Evolutionary conservation across 1,140 invertebrate genomes (phyloP).

Genomic region (Drosophila navojoa): DNA sequence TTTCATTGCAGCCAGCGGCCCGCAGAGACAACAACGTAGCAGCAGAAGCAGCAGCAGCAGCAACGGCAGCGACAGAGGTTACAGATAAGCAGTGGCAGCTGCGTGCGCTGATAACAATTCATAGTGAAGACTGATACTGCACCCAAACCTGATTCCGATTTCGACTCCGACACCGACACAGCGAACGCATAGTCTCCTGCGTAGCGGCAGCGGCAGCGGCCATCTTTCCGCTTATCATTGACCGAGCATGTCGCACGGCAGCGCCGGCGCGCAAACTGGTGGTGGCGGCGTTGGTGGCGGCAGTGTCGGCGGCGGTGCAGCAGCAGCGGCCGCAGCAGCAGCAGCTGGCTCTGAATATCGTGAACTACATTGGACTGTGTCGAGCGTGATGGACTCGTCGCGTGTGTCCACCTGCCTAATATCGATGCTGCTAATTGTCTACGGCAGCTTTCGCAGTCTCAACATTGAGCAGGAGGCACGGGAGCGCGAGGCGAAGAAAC

Average conservation of each 20-base stretch:
- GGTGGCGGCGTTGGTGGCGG: slow-evolving; percentile 60
- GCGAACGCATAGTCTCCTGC: slow-evolving; percentile 16
- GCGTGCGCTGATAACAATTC: slow-evolving; percentile 22
- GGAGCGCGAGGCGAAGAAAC: slow-evolving; percentile 92
- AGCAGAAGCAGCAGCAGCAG: slow-evolving; percentile 23
- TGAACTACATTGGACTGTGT: slow-evolving; percentile 93
- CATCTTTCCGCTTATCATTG: slow-evolving; percentile 34
- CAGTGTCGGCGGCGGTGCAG: slow-evolving; percentile 53
- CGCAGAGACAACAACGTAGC: slow-evolving; percentile 40
- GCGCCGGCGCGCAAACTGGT: slow-evolving; percentile 64
- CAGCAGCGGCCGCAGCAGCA: slow-evolving; percentile 45
- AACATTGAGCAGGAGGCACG: slow-evolving; percentile 97
- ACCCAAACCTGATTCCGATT: slow-evolving; percentile 2
- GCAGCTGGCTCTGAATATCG: slow-evolving; percentile 77
- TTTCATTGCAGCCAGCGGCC: slow-evolving; percentile 55
- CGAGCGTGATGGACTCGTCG: slow-evolving; percentile 95
- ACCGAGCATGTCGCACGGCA: slow-evolving; percentile 76
- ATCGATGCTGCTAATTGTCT: slow-evolving; percentile 98
- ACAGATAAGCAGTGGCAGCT: slow-evolving; percentile 46
- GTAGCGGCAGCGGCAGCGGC: slow-evolving; percentile 33
- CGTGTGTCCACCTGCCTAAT: slow-evolving; percentile 98
- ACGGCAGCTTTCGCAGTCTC: slow-evolving; percentile 96
- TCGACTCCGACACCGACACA: not conserved
- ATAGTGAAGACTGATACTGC: slow-evolving; percentile 29
- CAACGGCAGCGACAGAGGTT: slow-evolving; percentile 14